Conservation (phyloP, 2,113 vertebrate genomes). For the Brachypodius melanocephalos region DNA sequence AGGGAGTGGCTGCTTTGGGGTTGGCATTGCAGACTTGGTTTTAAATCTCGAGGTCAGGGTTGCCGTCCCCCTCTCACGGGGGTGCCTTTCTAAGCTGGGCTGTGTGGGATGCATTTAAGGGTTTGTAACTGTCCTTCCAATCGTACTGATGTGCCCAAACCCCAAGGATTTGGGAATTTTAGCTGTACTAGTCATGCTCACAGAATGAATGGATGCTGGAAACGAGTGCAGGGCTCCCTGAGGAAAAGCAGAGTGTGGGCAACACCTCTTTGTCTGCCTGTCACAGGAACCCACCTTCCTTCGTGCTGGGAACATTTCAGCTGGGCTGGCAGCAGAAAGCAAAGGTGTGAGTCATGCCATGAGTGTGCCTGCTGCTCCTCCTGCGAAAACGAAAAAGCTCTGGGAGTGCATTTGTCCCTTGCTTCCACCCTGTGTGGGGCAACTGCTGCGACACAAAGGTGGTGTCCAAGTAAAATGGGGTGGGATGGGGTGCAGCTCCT, state of each 20-base stretch:
- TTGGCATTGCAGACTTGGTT: not conserved
- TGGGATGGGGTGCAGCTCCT: not conserved
- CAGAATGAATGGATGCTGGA: not conserved
- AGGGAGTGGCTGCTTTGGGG: not conserved
- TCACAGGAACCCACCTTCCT: not conserved
- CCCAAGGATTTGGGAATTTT: not conserved
- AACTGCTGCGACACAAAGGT: not conserved
- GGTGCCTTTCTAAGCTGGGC: not conserved
- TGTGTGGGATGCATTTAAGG: not conserved
- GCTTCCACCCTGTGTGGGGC: not conserved
- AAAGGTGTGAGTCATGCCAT: not conserved
- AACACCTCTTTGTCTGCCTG: not conserved
- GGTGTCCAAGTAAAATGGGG: accelerated
- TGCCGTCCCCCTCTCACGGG: not conserved
- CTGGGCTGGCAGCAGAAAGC: not conserved
- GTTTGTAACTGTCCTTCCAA: not conserved
- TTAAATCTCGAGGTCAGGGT: too few species aligned
- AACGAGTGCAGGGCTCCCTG: not conserved
- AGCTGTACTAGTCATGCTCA: accelerated
- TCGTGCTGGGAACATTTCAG: not conserved
- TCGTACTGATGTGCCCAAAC: not conserved
- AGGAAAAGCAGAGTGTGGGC: not conserved
- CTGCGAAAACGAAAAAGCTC: not conserved
- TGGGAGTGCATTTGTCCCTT: not conserved
- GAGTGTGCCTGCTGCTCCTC: not conserved